Percentiles rank a stretch among this genome's conserved stretches.
phyloP scores from a whole-genome alignment of 1,140 invertebrate species.

The Eumeta japonica region DNA sequence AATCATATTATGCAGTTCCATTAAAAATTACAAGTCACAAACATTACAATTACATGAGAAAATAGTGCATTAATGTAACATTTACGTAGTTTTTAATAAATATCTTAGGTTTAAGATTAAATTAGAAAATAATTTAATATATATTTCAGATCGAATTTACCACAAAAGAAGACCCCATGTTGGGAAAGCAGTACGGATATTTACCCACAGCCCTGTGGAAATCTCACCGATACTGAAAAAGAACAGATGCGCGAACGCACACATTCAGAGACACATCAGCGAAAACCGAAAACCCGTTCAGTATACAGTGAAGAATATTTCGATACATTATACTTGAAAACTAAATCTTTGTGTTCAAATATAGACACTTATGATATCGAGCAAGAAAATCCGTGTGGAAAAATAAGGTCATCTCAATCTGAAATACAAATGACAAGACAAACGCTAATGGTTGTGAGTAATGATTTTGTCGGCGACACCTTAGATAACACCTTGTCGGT shows the following conservation, averaged over 20 bases:
- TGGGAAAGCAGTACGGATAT: constrained; percentile 79
- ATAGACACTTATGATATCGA: constrained; percentile 36
- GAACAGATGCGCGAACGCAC: constrained; percentile 58
- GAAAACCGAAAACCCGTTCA: constrained; percentile 42
- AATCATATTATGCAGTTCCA: no score
- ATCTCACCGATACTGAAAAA: constrained; percentile 73
- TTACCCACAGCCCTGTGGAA: constrained; percentile 71
- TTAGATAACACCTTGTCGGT: constrained; percentile 64
- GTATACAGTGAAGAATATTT: constrained; percentile 65
- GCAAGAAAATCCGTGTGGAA: constrained; percentile 22
- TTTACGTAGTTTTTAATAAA: not conserved
- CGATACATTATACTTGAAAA: constrained; percentile 67
- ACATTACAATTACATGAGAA: not conserved
- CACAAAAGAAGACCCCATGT: constrained; percentile 62
- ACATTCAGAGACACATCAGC: constrained; percentile 53
- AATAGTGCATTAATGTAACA: not conserved
- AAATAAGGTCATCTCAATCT: constrained; percentile 6
- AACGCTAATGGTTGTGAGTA: constrained; percentile 67
- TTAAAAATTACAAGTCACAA: no score
- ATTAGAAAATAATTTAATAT: not conserved
- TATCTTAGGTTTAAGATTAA: not conserved
- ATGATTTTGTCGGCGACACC: constrained; percentile 62
- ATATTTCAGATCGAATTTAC: constrained; percentile 30
- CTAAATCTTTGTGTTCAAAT: constrained; percentile 50
- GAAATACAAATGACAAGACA: constrained; percentile 55